Evolutionary conservation across 1,140 invertebrate genomes (phyloP), one percentile per base, ranked within the genome.

Genomic region (Myzus persicae): DNA sequence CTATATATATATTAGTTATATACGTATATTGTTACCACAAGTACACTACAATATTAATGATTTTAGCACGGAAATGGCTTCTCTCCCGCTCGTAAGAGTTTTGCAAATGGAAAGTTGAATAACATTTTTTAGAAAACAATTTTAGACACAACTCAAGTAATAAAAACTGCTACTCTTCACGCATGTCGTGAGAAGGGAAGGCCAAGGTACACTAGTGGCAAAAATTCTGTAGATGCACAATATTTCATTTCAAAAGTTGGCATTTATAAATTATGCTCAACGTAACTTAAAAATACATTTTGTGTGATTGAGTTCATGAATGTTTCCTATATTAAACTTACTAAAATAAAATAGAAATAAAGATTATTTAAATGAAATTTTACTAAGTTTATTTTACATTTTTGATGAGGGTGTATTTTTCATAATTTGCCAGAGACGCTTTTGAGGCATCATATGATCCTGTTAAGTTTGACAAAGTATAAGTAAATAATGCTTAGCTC

Each of bases 1-100:
- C 59, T 67, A 67, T 67, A 67, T 67, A 67, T 67, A 67, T 67
- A n/a, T n/a, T n/a, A 67, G 31, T 67, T 67, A n/a, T n/a, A 67
- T 67, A 59, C 26, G 31, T 67, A 18, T 18, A n/a, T 14, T 67
- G 31, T 18, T 67, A 67, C 11, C 31, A 67, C 3, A 11, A 31
- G 31, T 3, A 31, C 31, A 59, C 26, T 59, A 31, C 54, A 0
- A 67, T 67, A 67, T 18, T 67, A 67, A 67, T 67, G 11, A 67
- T 67, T 67, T n/a, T 67, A 67, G 31, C 31, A 18, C 31, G 59
- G 31, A 67, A n/a, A 67, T 7, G 59, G 59, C 59, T 67, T 67
- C 59, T 67, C 14, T 67, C 14, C 14, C 31, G 31, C n/a, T n/a
- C 14, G 26, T 5, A 31, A 59, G 22, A 67, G 31, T n/a, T 67